Percentiles rank a stretch among this genome's conserved stretches.
Conservation (phyloP, 1,140 invertebrate genomes). For the Thaumatotibia leucotreta region DNA sequence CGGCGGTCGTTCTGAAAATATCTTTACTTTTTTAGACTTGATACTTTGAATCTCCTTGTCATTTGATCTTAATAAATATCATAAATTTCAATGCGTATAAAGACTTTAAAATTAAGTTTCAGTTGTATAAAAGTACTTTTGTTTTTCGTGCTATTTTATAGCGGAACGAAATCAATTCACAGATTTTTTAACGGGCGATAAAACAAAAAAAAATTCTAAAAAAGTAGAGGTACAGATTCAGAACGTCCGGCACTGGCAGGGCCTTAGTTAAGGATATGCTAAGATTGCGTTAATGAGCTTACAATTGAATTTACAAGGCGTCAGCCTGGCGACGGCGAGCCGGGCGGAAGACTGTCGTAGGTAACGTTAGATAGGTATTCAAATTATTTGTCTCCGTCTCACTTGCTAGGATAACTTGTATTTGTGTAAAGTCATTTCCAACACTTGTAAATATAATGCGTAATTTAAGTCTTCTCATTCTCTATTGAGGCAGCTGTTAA, state of each 20-base stretch:
- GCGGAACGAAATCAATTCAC: too few species aligned
- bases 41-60: too few species aligned
- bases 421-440: slow-evolving; percentile 1
- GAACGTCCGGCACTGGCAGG: not conserved
- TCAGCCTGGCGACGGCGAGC: not conserved
- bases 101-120: too few species aligned
- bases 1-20: not conserved
- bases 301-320: slow-evolving; percentile 11
- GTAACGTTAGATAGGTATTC: slow-evolving; percentile 10
- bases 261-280: not conserved
- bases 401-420: not conserved
- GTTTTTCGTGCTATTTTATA: too few species aligned
- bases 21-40: not conserved
- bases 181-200: too few species aligned
- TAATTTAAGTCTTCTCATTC: slow-evolving; percentile 6
- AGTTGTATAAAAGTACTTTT: too few species aligned
- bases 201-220: not conserved
- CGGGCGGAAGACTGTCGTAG: slow-evolving; percentile 1
- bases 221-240: not conserved
- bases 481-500: slow-evolving; percentile 11
- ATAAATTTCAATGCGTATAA: too few species aligned
- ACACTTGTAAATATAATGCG: not conserved
- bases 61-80: not conserved
- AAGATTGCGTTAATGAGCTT: slow-evolving; percentile 12
- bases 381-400: slow-evolving; percentile 7